Evolutionary conservation across 2,888 invertebrate species (phyloP).

Genomic region (Monopis laevigella): DNA sequence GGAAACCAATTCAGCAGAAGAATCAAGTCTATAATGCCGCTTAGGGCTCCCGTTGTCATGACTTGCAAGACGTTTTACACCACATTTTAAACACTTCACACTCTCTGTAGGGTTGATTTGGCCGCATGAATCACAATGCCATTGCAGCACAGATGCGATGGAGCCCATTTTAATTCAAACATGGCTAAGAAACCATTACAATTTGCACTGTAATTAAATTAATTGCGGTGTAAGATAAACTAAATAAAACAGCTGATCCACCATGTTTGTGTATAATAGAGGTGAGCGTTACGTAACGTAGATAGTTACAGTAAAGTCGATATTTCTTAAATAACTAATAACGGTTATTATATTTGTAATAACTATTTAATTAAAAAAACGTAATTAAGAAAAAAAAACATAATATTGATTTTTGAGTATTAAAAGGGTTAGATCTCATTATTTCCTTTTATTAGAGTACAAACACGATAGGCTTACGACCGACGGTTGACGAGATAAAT

Average conservation of each 20-base stretch:
- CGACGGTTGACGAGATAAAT: no score
- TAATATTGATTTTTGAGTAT: no score
- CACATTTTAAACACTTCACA: conserved; percentile 85
- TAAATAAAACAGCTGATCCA: conserved; percentile 69
- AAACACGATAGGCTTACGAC: no score
- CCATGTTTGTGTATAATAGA: conserved; percentile 69
- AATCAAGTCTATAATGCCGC: conserved; percentile 39
- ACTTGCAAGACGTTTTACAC: conserved; percentile 70
- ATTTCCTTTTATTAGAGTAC: no score
- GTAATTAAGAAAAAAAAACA: no score
- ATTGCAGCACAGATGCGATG: conserved; percentile 93
- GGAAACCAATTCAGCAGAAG: conserved; percentile 43
- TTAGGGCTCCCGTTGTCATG: conserved; percentile 55
- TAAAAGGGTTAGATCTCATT: no score
- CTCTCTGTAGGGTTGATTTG: conserved; percentile 90
- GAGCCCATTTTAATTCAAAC: conserved; percentile 82
- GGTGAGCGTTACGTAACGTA: no score
- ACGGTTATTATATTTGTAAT: no score
- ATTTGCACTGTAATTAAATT: conserved; percentile 54
- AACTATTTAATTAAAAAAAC: no score
- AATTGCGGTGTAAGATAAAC: conserved; percentile 39
- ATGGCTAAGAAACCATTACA: conserved; percentile 65
- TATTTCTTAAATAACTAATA: no score
- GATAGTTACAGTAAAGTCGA: no score
- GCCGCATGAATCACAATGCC: conserved; percentile 89